phyloP scores from a whole-genome alignment of 2,113 vertebrate genomes.

The Spea multiplicata region DNA sequence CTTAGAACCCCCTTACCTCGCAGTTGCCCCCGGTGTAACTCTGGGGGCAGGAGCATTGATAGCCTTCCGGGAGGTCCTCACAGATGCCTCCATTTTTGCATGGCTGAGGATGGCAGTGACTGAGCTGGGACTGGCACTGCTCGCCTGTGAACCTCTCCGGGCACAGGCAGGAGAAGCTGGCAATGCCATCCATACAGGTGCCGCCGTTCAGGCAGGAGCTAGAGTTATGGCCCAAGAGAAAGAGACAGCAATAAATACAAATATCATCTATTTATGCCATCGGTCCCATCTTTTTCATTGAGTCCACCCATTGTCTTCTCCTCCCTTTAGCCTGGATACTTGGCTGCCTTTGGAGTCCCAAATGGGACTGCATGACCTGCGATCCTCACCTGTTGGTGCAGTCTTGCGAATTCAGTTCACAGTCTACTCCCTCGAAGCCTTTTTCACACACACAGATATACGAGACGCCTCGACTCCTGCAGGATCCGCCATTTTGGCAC shows the following conservation, averaged over 20 bases:
- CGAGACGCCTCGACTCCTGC: neutral
- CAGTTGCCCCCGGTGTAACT: conserved; percentile 58
- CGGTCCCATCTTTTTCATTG: no score
- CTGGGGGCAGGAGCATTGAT: conserved; percentile 54
- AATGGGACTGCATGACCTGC: no score
- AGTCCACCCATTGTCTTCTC: no score
- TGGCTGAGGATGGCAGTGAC: conserved; percentile 48
- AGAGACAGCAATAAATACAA: neutral
- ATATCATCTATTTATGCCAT: no score
- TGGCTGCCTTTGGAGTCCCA: no score
- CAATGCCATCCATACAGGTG: conserved; percentile 40
- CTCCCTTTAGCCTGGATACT: no score
- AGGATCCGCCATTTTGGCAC: conserved; percentile 39
- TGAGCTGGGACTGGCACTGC: conserved; percentile 36
- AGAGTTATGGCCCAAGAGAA: neutral
- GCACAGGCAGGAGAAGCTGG: conserved; percentile 42
- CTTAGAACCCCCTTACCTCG: conserved; percentile 52
- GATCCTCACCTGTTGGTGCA: conserved; percentile 35
- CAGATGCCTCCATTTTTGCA: conserved; percentile 60
- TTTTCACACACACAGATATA: conserved; percentile 34
- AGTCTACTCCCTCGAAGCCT: conserved; percentile 30
- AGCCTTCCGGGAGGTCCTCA: conserved; percentile 54
- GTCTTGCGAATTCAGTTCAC: conserved; percentile 30
- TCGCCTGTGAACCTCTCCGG: conserved; percentile 33
- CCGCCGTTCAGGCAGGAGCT: conserved; percentile 47